Conservation (phyloP, 1,140 invertebrate species). For the Cephus cinctus region DNA sequence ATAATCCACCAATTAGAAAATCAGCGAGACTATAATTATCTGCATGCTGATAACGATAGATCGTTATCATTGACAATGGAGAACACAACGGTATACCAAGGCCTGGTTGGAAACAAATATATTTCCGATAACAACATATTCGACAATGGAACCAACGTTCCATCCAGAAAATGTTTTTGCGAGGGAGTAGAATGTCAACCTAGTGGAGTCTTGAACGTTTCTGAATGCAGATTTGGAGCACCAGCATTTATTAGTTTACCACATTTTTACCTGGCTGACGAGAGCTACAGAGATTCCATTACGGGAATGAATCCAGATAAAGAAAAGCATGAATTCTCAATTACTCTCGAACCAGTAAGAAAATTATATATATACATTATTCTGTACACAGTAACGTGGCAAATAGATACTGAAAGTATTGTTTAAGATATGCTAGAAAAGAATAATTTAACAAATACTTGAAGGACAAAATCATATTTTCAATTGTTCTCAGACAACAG, state of each 20-base stretch:
- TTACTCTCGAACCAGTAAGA: constrained; percentile 71
- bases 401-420: constrained; percentile 5
- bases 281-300: constrained; percentile 63
- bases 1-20: too few relatives aligned
- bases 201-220: constrained; percentile 67
- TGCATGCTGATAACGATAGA: too few relatives aligned
- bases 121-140: constrained; percentile 61
- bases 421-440: not conserved
- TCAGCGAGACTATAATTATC: too few relatives aligned
- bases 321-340: constrained; percentile 66
- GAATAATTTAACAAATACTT: constrained; percentile 5
- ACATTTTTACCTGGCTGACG: constrained; percentile 82
- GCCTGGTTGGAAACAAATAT: constrained; percentile 62
- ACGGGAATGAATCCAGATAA: constrained; percentile 70
- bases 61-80: constrained; percentile 45
- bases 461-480: not conserved
- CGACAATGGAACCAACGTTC: constrained; percentile 69
- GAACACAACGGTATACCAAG: constrained; percentile 43
- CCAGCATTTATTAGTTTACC: constrained; percentile 83
- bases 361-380: not conserved
- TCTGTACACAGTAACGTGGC: not conserved
- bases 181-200: constrained; percentile 46
- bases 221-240: constrained; percentile 68
- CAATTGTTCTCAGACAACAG: constrained; percentile 53
- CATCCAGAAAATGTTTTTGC: constrained; percentile 61